Evolutionary conservation across 2,888 invertebrate genomes (phyloP), one percentile per base, ranked within the genome.

Genomic region (Cataglyphis rosenhaueri): DNA sequence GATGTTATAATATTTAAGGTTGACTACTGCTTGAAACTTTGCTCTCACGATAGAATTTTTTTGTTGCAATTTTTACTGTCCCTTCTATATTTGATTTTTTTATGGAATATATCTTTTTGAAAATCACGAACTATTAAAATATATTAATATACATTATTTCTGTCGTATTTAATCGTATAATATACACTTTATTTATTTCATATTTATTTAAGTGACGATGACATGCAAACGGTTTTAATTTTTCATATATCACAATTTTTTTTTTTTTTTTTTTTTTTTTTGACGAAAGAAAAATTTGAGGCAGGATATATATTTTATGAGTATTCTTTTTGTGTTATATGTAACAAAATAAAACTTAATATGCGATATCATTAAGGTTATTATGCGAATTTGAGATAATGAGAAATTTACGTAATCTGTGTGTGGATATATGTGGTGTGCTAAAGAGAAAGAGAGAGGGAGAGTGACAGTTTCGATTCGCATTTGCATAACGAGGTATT

Each of bases 141-240:
- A 52, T 52, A 52, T 52, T 52, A n/a, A 52, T 38, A 12, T 18
- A 21, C 21, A 12, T 18, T 12, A 57, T 68, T 68, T 21, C n/a
- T 66, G 32, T 1, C 15, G 41, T 21, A 81, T 83, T 83, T 84
- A 71, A 82, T 70, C 44, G 41, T 57, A 25, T 66, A 35, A 78
- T 25, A 25, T 44, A 25, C 18, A 71, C 70, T 78, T 78, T 71
- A 79, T 79, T 79, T 79, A 79, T 79, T 79, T 78, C 44, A 44
- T 59, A 68, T 35, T 79, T 71, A 79, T 61, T 70, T 64, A 55
- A 75, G 2, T 3, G 52, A 3, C 18, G 15, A 21, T n/a, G 9
- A 74, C 25, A 41, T 48, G 8, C 4, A 18, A n/a, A n/a, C n/a
- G 12, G 18, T 25, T 41, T 25, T 18, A 38, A 9, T 10, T 38